These are phyloP conservation scores for Aporophyla lueneburgensis DNA, from an alignment of 2,888 invertebrate genomes.

Conservation along the genomic window DNA sequence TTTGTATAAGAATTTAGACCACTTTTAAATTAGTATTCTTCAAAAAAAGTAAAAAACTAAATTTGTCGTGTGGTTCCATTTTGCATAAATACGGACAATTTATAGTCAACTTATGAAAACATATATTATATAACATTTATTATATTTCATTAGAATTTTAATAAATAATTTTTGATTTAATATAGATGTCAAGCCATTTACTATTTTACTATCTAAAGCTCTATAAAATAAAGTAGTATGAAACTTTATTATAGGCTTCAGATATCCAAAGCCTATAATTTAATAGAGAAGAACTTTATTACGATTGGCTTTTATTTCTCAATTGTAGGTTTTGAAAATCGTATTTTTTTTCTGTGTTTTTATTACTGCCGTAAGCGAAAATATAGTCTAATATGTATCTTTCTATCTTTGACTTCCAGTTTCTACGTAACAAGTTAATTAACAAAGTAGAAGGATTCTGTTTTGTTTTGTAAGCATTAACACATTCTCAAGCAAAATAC, in stretches of 20 bases:
- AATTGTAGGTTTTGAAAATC: background rate
- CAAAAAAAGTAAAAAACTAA: no score
- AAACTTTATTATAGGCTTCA: conserved; percentile 1
- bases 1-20: no score
- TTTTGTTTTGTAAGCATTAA: conserved; percentile 21
- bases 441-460: conserved; percentile 5
- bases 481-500: conserved; percentile 3
- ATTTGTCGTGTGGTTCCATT: no score
- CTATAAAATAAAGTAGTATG: background rate
- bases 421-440: background rate
- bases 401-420: background rate
- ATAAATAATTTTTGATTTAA: background rate
- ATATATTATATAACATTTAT: no score
- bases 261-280: background rate
- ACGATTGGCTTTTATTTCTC: conserved; percentile 10
- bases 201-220: background rate
- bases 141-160: background rate
- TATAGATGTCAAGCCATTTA: background rate
- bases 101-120: no score
- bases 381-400: background rate
- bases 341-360: background rate
- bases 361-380: background rate
- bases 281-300: conserved; percentile 9
- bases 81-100: no score
- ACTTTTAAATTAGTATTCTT: no score